phyloP scores from a whole-genome alignment of 2,113 vertebrate species.

The Brachyistius frenatus region DNA sequence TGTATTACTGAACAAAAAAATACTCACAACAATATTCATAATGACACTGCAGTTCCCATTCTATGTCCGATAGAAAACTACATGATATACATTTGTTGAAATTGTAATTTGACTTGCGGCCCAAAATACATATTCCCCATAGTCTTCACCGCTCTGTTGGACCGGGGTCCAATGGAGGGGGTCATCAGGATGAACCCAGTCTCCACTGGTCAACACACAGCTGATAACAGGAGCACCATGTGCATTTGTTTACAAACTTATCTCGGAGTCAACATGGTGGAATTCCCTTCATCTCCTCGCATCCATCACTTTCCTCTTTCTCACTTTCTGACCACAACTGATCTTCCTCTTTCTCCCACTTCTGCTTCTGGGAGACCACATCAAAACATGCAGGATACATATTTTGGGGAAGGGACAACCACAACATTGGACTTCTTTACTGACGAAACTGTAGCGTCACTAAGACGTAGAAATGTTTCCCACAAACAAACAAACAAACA shows the following conservation, averaged over 20 bases:
- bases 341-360: constrained; percentile 73
- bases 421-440: accelerated
- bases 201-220: background rate
- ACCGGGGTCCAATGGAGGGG: too few relatives aligned
- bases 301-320: constrained; percentile 33
- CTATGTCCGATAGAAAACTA: too few relatives aligned
- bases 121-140: too few relatives aligned
- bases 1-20: too few relatives aligned
- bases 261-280: background rate
- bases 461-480: too few relatives aligned
- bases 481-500: too few relatives aligned
- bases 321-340: constrained; percentile 65
- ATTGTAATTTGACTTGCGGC: too few relatives aligned
- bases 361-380: constrained; percentile 51
- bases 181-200: too few relatives aligned
- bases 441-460: background rate
- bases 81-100: too few relatives aligned
- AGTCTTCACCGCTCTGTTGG: too few relatives aligned
- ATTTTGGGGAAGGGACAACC: background rate
- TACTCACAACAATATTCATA: too few relatives aligned
- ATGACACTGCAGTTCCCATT: too few relatives aligned
- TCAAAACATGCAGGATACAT: background rate
- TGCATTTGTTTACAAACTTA: constrained; percentile 70
- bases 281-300: constrained; percentile 5
- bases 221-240: constrained; percentile 24